Conservation (phyloP, 2,797 vertebrate genomes). For the Propithecus deckenii region DNA sequence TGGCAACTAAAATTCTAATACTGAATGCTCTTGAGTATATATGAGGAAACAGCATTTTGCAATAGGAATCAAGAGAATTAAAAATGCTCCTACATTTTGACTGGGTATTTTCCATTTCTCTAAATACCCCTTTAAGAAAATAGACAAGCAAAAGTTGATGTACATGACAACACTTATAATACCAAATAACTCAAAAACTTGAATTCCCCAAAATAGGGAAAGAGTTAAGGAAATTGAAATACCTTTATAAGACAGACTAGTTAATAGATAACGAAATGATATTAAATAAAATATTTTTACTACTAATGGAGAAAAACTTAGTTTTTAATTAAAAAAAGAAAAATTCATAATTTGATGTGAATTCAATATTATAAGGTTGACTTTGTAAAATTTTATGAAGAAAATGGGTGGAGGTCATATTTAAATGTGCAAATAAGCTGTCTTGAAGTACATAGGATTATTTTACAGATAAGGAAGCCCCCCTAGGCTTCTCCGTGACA, state of each 20-base stretch:
- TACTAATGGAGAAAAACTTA: background rate
- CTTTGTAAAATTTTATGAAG: background rate
- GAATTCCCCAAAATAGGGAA: background rate
- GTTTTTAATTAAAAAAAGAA: background rate
- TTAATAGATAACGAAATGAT: background rate
- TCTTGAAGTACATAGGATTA: background rate
- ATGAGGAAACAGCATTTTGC: background rate
- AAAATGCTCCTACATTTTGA: background rate
- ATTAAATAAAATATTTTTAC: background rate
- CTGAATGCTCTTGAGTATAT: background rate
- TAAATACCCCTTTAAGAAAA: background rate
- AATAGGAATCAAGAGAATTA: background rate
- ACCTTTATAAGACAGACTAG: background rate
- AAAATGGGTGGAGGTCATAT: background rate
- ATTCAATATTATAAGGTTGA: background rate
- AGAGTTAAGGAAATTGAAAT: background rate
- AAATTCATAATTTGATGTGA: background rate
- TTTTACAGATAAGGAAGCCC: background rate
- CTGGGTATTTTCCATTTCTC: background rate
- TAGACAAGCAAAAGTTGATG: background rate
- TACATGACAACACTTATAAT: background rate
- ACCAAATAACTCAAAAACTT: background rate
- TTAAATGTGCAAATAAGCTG: background rate
- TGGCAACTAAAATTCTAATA: constrained; percentile 51
- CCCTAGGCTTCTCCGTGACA: background rate